Conservation (phyloP, 1,140 invertebrate species). For the Lepeophtheirus salmonis region DNA sequence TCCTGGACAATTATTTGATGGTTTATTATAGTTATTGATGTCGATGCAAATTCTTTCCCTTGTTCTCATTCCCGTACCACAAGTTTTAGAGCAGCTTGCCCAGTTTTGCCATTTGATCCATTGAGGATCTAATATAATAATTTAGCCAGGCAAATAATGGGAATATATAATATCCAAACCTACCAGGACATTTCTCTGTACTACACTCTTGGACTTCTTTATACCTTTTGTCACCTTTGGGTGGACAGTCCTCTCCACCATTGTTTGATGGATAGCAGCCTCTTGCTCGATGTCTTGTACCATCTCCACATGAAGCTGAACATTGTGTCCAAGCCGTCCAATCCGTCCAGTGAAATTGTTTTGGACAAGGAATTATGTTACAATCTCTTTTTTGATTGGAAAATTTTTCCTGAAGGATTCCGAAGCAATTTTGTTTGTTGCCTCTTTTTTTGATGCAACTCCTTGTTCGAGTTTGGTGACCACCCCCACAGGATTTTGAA, state of each 20-base stretch:
- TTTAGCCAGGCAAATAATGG: neutral
- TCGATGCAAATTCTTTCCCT: constrained; percentile 26
- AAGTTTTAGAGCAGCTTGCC: constrained; percentile 30
- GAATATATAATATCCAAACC: neutral
- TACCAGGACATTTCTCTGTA: neutral
- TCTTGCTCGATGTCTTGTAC: constrained; percentile 28
- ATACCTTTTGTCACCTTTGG: constrained; percentile 40
- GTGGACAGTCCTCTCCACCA: constrained; percentile 28
- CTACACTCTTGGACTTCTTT: constrained; percentile 42
- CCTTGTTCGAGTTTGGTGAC: neutral
- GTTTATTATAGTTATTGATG: constrained; percentile 23
- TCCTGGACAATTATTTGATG: constrained; percentile 27
- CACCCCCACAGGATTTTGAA: neutral
- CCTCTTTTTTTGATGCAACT: neutral
- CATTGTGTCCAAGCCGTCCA: constrained; percentile 31
- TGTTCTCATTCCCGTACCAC: constrained; percentile 40
- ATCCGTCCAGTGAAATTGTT: constrained; percentile 30
- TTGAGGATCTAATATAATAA: constrained; percentile 5
- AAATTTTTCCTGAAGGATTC: neutral
- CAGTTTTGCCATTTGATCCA: constrained; percentile 31
- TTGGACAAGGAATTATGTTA: constrained; percentile 7
- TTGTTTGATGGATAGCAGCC: constrained; percentile 28
- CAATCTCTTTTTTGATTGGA: neutral
- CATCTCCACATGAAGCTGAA: constrained; percentile 39
- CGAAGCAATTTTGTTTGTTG: constrained; percentile 1